Conservation (phyloP, 2,113 vertebrate species). For the Porphyrio hochstetteri region DNA sequence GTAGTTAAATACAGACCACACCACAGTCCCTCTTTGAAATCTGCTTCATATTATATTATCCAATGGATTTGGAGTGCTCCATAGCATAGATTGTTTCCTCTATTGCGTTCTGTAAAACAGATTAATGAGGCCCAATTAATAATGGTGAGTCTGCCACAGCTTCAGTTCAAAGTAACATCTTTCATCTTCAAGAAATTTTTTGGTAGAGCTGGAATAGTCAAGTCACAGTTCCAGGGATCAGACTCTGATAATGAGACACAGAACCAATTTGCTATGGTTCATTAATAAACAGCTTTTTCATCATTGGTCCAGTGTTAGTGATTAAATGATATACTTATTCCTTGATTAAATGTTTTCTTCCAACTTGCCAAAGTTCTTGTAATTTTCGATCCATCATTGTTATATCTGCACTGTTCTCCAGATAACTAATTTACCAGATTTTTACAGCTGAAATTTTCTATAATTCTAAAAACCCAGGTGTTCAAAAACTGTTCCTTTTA, state of each 20-base stretch:
- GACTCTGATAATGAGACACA: neutral
- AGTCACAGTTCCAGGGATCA: neutral
- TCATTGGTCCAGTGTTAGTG: neutral
- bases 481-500: neutral
- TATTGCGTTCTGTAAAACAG: neutral
- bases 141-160: neutral
- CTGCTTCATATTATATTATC: neutral
- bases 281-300: constrained; percentile 29
- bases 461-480: neutral
- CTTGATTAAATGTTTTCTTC: neutral
- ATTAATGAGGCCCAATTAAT: neutral
- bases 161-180: neutral
- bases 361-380: neutral
- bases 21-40: neutral
- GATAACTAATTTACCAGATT: neutral
- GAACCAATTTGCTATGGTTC: neutral
- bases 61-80: neutral
- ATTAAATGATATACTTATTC: neutral
- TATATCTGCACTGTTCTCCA: neutral
- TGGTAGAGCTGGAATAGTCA: neutral
- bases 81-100: neutral
- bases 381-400: neutral
- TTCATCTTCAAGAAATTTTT: neutral
- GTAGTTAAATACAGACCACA: neutral
- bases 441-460: neutral